Evolutionary conservation across 2,797 vertebrate genomes (phyloP).

Genomic region (Silurus lanzhouensis): DNA sequence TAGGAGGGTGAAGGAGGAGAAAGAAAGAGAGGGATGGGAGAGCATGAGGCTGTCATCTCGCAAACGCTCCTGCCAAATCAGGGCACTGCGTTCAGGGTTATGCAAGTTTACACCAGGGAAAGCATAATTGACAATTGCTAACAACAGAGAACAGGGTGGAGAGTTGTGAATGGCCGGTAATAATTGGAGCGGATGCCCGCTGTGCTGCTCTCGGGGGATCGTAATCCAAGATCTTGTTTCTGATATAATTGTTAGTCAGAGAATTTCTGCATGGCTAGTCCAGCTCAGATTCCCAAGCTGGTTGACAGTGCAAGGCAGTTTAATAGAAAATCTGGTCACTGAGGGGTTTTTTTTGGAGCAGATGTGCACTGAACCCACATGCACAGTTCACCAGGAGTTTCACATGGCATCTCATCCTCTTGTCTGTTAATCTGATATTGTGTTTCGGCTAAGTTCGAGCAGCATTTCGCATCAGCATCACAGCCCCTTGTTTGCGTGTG

Average conservation of each 20-base stretch:
- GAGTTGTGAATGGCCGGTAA: conserved; percentile 85
- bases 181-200: conserved; percentile 84
- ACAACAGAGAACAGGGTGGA: conserved; percentile 79
- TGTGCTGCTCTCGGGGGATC: conserved; percentile 76
- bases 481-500: conserved; percentile 32
- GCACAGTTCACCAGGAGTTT: conserved; percentile 72
- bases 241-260: conserved; percentile 90
- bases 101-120: conserved; percentile 82
- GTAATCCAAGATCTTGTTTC: conserved; percentile 87
- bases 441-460: conserved; percentile 17
- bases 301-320: conserved; percentile 85
- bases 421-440: conserved; percentile 50
- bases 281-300: conserved; percentile 83
- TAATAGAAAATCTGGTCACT: conserved; percentile 86
- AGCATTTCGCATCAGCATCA: conserved; percentile 21
- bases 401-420: conserved; percentile 65
- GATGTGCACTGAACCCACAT: conserved; percentile 78
- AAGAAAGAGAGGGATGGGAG: conserved; percentile 47
- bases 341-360: conserved; percentile 73
- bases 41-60: conserved; percentile 74
- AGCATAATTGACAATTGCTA: conserved; percentile 86
- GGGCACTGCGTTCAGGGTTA: conserved; percentile 82
- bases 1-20: background rate
- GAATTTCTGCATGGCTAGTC: conserved; percentile 84
- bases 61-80: conserved; percentile 77